phyloP scores from a whole-genome alignment of 2,888 invertebrate genomes.

The Cryptocephalus moraei region DNA sequence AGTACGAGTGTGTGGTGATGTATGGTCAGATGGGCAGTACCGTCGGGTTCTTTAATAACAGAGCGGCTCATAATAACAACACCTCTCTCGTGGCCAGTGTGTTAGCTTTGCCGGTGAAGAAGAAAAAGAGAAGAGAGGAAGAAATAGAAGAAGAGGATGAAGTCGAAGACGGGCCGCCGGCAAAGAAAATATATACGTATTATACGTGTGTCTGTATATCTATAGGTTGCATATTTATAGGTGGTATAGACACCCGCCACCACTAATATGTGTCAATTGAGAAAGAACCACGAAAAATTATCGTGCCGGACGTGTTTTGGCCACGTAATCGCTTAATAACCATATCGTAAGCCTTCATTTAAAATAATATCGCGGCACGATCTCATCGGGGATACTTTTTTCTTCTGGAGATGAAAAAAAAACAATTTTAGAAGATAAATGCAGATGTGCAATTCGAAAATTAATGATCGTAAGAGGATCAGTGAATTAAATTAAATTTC shows the following conservation, averaged over 20 bases:
- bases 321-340: not conserved
- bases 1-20: slow-evolving; percentile 28
- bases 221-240: too few species aligned
- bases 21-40: slow-evolving; percentile 36
- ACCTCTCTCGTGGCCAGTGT: slow-evolving; percentile 30
- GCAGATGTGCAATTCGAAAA: too few species aligned
- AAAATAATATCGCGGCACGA: not conserved
- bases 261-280: slow-evolving; percentile 34
- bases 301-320: not conserved
- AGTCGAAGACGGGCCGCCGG: slow-evolving; percentile 8
- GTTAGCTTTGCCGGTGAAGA: slow-evolving; percentile 26
- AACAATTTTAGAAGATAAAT: too few species aligned
- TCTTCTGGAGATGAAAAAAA: not conserved
- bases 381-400: not conserved
- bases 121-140: slow-evolving; percentile 7
- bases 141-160: slow-evolving; percentile 3
- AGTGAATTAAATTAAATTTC: too few species aligned
- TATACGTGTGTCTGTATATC: too few species aligned
- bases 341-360: not conserved
- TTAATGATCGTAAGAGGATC: too few species aligned
- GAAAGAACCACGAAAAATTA: slow-evolving; percentile 7
- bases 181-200: slow-evolving; percentile 5
- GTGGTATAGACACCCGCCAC: slow-evolving; percentile 10
- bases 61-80: slow-evolving; percentile 33
- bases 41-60: slow-evolving; percentile 37